Evolutionary conservation across 2,113 vertebrate species (phyloP), one percentile per base, ranked within the genome.

Genomic region (Coregonus clupeaformis): DNA sequence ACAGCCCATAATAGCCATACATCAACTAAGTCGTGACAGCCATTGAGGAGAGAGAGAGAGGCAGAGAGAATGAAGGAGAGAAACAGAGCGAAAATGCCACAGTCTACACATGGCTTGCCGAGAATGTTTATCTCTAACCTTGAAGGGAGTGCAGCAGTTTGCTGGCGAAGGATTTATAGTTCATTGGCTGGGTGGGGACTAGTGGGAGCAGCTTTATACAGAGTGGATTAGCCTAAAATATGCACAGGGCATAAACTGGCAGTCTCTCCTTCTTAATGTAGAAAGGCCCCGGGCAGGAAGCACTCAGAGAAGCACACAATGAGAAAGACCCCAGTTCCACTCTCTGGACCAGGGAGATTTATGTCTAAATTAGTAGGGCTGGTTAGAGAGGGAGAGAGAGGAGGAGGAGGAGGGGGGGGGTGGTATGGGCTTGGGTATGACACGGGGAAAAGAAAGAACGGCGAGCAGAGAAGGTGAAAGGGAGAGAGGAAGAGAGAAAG

Each of bases 301-400:
- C 68, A 29, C 57, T 72, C 57, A 36, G 71, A 47, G 36, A 42
- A 42, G 36, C 22, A 14, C 71, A 24, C 59, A 63, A 57, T n/a
- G 24, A 55, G 52, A 55, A 55, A 14, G 20, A 4, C 13, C 52
- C 18, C 6, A 0, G 14, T 18, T 42, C 36, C 36, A 42, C 36
- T 20, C 52, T 20, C 52, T 20, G 25, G 16, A 62, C 42, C 36
- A 49, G 5, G 20, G 60, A 64, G 57, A 42, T 6, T n/a, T 24
- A 32, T 72, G 55, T 72, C 57, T 60, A 45, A 62, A 30, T 63
- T 49, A 36, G 0, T 5, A 6, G 16, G 2, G n/a, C 36, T 2
- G 24, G 62, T 9, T 24, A 67, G 63, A 67, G 11, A 81, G 80
- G 78, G 80, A 79, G n/a, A 6, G 29, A 68, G 77, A 79, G 72